phyloP scores from a whole-genome alignment of 1,140 invertebrate genomes.

The Trachelipus rathkii region DNA sequence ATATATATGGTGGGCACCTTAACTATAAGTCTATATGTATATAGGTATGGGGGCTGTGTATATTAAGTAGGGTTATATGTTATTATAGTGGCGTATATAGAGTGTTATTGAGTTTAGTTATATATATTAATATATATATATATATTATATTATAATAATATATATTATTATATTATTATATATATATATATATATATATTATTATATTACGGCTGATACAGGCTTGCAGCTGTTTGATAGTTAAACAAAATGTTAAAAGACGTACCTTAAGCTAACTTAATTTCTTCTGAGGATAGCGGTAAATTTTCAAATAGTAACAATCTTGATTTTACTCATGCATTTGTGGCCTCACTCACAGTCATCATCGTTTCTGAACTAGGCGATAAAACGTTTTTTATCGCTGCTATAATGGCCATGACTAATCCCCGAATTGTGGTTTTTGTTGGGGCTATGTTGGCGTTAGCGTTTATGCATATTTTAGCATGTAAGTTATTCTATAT shows the following conservation, averaged over 20 bases:
- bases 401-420: conserved; percentile 98
- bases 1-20: no score
- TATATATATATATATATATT: neutral
- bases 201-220: neutral
- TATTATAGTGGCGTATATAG: no score
- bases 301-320: neutral
- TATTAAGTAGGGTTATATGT: no score
- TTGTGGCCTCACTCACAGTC: conserved; percentile 88
- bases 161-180: no score
- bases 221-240: neutral
- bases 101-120: no score
- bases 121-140: no score
- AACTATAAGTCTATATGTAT: no score
- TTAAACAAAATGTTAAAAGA: neutral
- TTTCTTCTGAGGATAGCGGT: neutral
- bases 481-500: conserved; percentile 61
- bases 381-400: conserved; percentile 99
- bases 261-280: neutral
- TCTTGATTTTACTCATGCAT: conserved; percentile 77
- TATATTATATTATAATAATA: no score
- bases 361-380: conserved; percentile 97
- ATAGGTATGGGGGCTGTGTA: no score
- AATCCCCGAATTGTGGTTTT: conserved; percentile 91
- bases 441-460: conserved; percentile 82
- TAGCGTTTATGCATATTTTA: conserved; percentile 91